A percentile compares a stretch with the other conserved stretches of the same genome.
Conservation (phyloP, 2,797 vertebrate species). For the Vireo griseus region DNA sequence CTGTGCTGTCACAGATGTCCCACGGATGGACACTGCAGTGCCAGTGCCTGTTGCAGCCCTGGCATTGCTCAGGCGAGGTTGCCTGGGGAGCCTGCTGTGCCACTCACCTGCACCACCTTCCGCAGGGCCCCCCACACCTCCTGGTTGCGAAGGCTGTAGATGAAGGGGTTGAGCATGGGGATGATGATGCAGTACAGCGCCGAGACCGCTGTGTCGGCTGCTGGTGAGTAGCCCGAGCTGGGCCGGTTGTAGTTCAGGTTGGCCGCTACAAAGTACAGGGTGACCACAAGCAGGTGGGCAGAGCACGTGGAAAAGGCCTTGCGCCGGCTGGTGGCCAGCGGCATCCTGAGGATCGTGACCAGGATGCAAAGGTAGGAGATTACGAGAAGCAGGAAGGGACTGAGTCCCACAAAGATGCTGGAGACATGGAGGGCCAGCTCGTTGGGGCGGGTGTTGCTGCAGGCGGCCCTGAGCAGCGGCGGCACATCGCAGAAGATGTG, state of each 20-base stretch:
- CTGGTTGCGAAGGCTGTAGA: slow-evolving; percentile 64
- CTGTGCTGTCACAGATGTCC: not conserved
- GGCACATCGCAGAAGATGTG: slow-evolving; percentile 70
- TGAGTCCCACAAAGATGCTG: slow-evolving; percentile 20
- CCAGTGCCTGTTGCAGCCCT: not conserved
- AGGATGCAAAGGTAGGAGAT: slow-evolving; percentile 54
- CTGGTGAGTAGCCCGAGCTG: not conserved
- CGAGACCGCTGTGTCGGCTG: not conserved
- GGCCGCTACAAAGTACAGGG: slow-evolving; percentile 23
- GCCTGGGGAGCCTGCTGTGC: fast-evolving
- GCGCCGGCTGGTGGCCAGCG: not conserved
- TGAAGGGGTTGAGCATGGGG: slow-evolving; percentile 62
- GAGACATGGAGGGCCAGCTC: slow-evolving; percentile 16
- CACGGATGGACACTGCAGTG: fast-evolving
- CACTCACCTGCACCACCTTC: not conserved
- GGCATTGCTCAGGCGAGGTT: fast-evolving
- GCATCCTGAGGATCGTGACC: not conserved
- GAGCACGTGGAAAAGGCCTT: slow-evolving; percentile 63
- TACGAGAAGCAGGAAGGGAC: not conserved
- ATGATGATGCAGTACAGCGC: slow-evolving; percentile 25
- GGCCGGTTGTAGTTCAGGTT: slow-evolving; percentile 61
- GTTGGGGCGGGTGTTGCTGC: slow-evolving; percentile 8
- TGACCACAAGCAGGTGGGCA: slow-evolving; percentile 39
- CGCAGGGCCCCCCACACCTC: slow-evolving; percentile 15
- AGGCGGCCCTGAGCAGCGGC: slow-evolving; percentile 33